These are phyloP conservation scores for Polyommatus icarus DNA, from an alignment of 2,888 invertebrate species.

Conservation along the genomic window DNA sequence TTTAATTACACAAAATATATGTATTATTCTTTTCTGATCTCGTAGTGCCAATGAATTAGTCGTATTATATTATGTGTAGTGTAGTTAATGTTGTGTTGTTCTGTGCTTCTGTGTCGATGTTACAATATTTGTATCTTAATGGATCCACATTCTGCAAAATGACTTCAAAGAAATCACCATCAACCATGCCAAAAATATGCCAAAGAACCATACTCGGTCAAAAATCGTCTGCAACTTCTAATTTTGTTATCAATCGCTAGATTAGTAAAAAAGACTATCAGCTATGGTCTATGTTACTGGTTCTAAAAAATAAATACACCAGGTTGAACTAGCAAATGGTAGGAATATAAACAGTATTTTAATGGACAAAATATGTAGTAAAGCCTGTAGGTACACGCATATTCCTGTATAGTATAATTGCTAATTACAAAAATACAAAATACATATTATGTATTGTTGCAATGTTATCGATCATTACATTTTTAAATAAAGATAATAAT, in stretches of 20 bases:
- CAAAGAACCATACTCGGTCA: neutral
- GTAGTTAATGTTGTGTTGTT: conserved; percentile 10
- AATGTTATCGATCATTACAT: too few relatives aligned
- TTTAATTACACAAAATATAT: neutral
- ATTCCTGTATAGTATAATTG: too few relatives aligned
- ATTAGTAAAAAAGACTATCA: too few relatives aligned
- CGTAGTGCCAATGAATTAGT: neutral
- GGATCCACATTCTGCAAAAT: neutral
- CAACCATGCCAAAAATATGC: neutral
- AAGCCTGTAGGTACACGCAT: too few relatives aligned
- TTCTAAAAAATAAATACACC: too few relatives aligned
- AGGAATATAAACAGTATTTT: neutral
- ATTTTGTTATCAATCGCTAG: too few relatives aligned
- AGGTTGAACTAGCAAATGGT: too few relatives aligned
- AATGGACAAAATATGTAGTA: too few relatives aligned
- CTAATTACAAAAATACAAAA: too few relatives aligned
- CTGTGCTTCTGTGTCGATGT: conserved; percentile 10
- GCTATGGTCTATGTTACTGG: too few relatives aligned
- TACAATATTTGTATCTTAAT: neutral
- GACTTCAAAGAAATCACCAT: neutral
- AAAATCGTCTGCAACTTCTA: neutral
- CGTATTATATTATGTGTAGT: neutral
- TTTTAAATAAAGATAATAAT: too few relatives aligned
- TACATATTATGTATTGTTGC: too few relatives aligned
- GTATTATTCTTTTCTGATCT: neutral